Evolutionary conservation across 2,888 invertebrate species (phyloP), one percentile per base, ranked within the genome.

Genomic region (Osmoderma eremita): DNA sequence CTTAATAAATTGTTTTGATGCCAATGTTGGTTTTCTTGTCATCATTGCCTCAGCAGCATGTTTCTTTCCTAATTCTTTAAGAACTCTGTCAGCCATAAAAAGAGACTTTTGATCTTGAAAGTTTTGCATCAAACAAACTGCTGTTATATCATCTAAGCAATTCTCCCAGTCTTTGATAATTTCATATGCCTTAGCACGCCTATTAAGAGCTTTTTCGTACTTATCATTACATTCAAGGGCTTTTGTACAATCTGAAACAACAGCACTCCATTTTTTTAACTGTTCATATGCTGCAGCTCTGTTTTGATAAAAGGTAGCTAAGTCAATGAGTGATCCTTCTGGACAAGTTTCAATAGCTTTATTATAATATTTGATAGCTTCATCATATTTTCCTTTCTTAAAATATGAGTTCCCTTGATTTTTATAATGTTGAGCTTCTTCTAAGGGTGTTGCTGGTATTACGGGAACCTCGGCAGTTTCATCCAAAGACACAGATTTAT

Each of bases 251-350:
- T 97, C 97, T 70, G 90, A 88, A 77, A 94, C 91, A 0, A 96
- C 95, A 71, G 91, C 87, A 69, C 88, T 88, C 87, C 91, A 93
- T 82, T 93, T 92, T 82, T 91, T 90, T 78, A 96, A 84, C 81
- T 95, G 93, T 81, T 97, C 97, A 81, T 95, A 94, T 48, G 96
- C 94, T 13, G 97, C 98, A 10, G 97, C 98, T 75, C 97, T 89
- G 80, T 98, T 98, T 81, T 98, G 98, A 81, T 95, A 96, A 82
- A 94, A 96, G 13, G 94, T 96, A 0, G 97, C 91, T 64, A 96
- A 83, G 74, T 94, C 94, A 0, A 87, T 86, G 22, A 85, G 85
- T 74, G 91, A 88, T 65, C 92, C 88, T 70, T 85, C 83, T 0
- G 94, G 92, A 76, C 97, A 97, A 36, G 91, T 86, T 74, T 95